Base-by-base conservation (phyloP, 2,113 vertebrate species). In the Felis catus region DNA sequence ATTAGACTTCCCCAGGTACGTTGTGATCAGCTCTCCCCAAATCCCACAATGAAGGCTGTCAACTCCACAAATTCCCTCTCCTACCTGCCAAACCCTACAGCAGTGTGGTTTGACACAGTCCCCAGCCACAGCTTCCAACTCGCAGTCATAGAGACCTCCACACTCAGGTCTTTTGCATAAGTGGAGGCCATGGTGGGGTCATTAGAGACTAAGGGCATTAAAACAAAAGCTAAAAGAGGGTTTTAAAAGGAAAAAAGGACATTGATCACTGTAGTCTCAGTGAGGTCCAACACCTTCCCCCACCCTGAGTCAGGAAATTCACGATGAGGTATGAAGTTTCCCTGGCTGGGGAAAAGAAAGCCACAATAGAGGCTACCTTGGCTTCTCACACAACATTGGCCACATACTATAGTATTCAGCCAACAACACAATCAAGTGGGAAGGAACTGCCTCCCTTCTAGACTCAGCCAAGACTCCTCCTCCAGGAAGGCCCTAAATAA, bases 381-480 rank as follows among this genome's bases (percentile, higher is more conserved):
- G 73, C 92, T 96, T 97, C 92, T 97, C 97, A 97, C 94, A 98
- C 94, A 94, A 91, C 84, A 1, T 83, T 15, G 10, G 86, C 95
- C 90, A 92, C 89, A 73, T 85, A 97, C 94, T 51, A 53, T 55
- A 92, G 48, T 97, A 98, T 96, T 98, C 96, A 95, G 95, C 79
- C 76, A 79, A 70, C 89, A 98, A 98, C 94, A 98, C 98, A 98
- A 98, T 98, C 95, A 97, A 98, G 71, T 97, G 98, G 98, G 97
- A 98, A 98, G 97, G 98, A 98, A 98, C 97, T 98, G 81, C 95
- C 86, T 97, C 95, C 80, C 91, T 78, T 94, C 89, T 65, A 81
- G 88, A 81, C 78, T 29, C 92, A 90, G 97, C 93, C 93, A 87
- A 97, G 94, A 96, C 96, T 97, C 92, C 97, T 98, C 97, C 97